Conservation (phyloP, 2,113 vertebrate genomes). For the Phoxinus phoxinus region DNA sequence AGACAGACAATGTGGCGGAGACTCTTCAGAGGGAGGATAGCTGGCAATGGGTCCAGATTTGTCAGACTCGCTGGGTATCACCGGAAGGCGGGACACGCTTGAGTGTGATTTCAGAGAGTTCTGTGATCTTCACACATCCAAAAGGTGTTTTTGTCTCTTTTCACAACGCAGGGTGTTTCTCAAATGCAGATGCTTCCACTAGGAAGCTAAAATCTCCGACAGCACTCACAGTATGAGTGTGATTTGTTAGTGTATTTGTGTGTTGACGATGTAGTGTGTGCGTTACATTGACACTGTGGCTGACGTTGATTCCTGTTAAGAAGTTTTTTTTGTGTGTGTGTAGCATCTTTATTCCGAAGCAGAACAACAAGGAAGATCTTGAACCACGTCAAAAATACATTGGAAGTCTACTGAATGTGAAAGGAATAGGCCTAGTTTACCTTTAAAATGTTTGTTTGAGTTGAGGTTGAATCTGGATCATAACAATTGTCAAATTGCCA, state of each 20-base stretch:
- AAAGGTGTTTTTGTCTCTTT: conserved; percentile 32
- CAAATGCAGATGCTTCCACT: conserved; percentile 28
- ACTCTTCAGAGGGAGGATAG: not conserved
- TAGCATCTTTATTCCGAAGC: not conserved
- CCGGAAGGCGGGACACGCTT: not conserved
- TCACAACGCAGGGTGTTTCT: conserved; percentile 24
- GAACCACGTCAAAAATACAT: not conserved
- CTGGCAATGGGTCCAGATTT: not conserved
- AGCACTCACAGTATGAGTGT: not conserved
- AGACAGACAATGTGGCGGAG: not conserved
- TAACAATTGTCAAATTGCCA: not conserved
- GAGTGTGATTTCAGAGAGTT: conserved; percentile 25
- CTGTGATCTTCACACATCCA: conserved; percentile 42
- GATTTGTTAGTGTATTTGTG: not conserved
- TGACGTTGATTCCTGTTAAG: not conserved
- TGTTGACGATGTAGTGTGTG: not conserved
- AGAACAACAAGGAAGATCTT: not conserved
- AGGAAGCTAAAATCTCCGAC: conserved; percentile 24
- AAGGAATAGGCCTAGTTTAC: not conserved
- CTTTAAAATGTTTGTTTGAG: not conserved
- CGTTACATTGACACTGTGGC: not conserved
- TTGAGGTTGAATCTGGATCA: not conserved
- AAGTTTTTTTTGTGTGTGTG: not conserved
- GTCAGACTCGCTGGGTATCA: not conserved
- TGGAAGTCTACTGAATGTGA: not conserved